Conservation (phyloP, 2,888 invertebrate species). For the Malthinus flaveolus region DNA sequence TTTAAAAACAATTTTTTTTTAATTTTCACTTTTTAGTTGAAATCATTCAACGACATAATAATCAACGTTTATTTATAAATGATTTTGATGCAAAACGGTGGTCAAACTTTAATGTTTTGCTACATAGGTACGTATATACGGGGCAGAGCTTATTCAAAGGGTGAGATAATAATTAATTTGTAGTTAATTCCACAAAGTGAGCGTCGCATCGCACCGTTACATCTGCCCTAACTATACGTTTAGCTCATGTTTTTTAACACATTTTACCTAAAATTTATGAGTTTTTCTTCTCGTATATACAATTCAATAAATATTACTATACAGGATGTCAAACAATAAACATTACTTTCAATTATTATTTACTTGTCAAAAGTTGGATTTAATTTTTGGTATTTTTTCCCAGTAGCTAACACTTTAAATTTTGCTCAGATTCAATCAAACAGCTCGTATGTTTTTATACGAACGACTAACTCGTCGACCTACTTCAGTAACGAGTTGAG, state of each 20-base stretch:
- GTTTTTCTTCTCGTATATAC: no score
- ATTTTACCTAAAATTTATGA: neutral
- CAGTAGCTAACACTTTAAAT: no score
- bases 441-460: no score
- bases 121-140: conserved; percentile 1
- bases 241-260: conserved; percentile 11
- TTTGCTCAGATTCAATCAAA: no score
- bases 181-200: conserved; percentile 11
- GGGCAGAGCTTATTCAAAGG: conserved; percentile 9
- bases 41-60: conserved; percentile 13
- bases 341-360: no score
- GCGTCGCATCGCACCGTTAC: conserved; percentile 13
- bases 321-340: no score
- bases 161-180: conserved; percentile 15
- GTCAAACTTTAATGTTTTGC: conserved; percentile 6
- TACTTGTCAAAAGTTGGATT: no score
- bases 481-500: no score
- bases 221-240: neutral
- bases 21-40: neutral
- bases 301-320: no score
- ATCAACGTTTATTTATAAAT: conserved; percentile 10
- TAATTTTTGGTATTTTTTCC: no score
- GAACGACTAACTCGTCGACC: no score
- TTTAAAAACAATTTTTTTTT: conserved; percentile 15
- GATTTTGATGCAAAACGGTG: conserved; percentile 11